Conservation (phyloP, 2,113 vertebrate genomes). For the Apeltes quadracus region DNA sequence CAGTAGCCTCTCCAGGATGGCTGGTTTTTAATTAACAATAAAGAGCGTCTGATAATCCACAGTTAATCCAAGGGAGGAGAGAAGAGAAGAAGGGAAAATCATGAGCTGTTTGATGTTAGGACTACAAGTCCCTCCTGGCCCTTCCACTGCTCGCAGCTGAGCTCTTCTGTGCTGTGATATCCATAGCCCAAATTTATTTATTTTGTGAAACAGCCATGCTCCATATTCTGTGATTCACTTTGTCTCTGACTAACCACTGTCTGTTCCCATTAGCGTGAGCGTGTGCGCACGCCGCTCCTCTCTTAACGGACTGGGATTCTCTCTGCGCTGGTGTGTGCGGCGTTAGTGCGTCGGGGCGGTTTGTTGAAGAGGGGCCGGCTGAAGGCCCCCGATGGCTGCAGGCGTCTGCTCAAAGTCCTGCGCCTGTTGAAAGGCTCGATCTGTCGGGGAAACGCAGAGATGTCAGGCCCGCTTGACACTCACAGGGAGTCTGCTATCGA, state of each 20-base stretch:
- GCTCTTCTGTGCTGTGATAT: slow-evolving; percentile 62
- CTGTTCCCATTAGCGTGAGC: slow-evolving; percentile 79
- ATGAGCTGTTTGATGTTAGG: slow-evolving; percentile 76
- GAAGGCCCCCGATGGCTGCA: slow-evolving; percentile 61
- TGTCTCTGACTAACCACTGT: slow-evolving; percentile 79
- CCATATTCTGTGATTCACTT: slow-evolving; percentile 81
- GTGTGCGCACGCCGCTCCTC: slow-evolving; percentile 56
- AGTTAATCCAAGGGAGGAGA: slow-evolving; percentile 77
- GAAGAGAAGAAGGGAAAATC: slow-evolving; percentile 63
- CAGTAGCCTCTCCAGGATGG: slow-evolving; percentile 68
- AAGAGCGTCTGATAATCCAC: slow-evolving; percentile 78
- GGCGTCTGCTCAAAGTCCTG: slow-evolving; percentile 64
- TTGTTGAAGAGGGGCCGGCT: slow-evolving; percentile 60
- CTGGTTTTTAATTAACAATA: slow-evolving; percentile 80
- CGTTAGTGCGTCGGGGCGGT: slow-evolving; percentile 42
- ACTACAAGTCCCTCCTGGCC: slow-evolving; percentile 71
- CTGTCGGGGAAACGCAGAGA: slow-evolving; percentile 68
- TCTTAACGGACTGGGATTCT: slow-evolving; percentile 57
- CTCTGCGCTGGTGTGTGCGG: slow-evolving; percentile 40
- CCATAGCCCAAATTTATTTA: slow-evolving; percentile 73
- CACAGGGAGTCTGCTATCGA: slow-evolving; percentile 60
- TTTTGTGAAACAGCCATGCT: slow-evolving; percentile 70
- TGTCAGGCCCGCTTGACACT: slow-evolving; percentile 65
- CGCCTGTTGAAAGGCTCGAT: slow-evolving; percentile 68
- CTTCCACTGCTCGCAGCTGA: slow-evolving; percentile 57